These are phyloP conservation scores for Brotula barbata DNA, from an alignment of 2,797 vertebrate species.

Conservation along the genomic window DNA sequence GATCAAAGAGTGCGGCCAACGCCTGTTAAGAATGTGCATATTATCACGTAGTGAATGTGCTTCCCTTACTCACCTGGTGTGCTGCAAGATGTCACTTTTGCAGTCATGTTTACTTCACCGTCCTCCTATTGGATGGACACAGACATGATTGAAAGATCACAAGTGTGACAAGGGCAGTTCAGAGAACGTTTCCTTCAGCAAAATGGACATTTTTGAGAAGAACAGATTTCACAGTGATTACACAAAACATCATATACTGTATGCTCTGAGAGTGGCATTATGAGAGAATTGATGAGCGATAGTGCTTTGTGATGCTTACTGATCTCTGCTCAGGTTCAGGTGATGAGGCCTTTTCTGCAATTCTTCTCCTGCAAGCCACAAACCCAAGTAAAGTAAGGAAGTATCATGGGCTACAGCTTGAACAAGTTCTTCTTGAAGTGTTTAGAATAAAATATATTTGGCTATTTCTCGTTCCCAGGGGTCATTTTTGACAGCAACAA, in stretches of 20 bases:
- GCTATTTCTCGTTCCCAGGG: background rate
- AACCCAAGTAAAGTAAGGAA: background rate
- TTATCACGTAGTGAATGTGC: background rate
- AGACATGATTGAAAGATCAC: constrained; percentile 26
- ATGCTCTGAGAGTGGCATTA: too few species aligned
- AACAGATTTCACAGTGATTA: too few species aligned
- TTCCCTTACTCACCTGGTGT: constrained; percentile 87
- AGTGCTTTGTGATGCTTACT: constrained; percentile 82
- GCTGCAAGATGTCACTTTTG: constrained; percentile 91
- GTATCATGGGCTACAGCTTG: background rate
- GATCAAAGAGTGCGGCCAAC: background rate
- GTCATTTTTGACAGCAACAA: background rate
- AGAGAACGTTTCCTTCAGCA: background rate
- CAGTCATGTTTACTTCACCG: constrained; percentile 80
- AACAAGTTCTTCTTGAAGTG: too few species aligned
- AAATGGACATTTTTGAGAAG: background rate
- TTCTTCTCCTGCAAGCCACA: constrained; percentile 86
- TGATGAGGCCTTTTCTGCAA: constrained; percentile 95
- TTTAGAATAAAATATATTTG: too few species aligned
- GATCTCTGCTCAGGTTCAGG: constrained; percentile 90
- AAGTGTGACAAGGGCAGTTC: background rate
- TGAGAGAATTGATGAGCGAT: too few species aligned
- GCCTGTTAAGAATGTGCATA: background rate
- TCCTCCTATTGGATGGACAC: constrained; percentile 84
- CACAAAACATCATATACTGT: too few species aligned